phyloP scores from a whole-genome alignment of 2,797 vertebrate genomes.

The Melanotaenia parkinsoni region DNA sequence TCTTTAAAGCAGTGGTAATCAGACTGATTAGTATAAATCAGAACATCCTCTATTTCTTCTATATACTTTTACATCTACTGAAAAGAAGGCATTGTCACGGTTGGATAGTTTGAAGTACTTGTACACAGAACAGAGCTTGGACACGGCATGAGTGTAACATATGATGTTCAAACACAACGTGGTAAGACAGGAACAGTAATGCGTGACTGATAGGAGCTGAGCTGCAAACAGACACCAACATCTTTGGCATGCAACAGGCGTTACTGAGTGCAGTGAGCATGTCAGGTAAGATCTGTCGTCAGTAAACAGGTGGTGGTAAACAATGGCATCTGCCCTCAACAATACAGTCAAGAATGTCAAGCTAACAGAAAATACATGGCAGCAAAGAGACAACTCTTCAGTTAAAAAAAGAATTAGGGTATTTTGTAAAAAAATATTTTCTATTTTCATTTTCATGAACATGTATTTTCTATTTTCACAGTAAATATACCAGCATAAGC shows the following conservation, averaged over 20 bases:
- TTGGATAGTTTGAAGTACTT: not conserved
- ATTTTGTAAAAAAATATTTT: not conserved
- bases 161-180: conserved; percentile 1
- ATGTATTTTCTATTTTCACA: conserved; percentile 10
- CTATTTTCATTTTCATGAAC: not conserved
- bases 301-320: conserved; percentile 12
- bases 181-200: conserved; percentile 24
- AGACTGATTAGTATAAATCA: conserved; percentile 10
- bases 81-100: not conserved
- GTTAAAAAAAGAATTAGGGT: not conserved
- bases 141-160: not conserved
- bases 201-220: conserved; percentile 33
- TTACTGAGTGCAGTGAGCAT: conserved; percentile 5
- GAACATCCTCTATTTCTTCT: not conserved
- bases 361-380: not conserved
- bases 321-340: conserved; percentile 1
- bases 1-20: not conserved
- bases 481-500: not conserved
- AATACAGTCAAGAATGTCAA: not conserved
- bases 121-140: not conserved
- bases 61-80: not conserved
- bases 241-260: conserved; percentile 5
- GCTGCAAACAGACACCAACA: conserved; percentile 3
- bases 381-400: not conserved
- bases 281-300: conserved; percentile 10